phyloP scores from a whole-genome alignment of 2,888 invertebrate species.

The Clistopyga incitator region DNA sequence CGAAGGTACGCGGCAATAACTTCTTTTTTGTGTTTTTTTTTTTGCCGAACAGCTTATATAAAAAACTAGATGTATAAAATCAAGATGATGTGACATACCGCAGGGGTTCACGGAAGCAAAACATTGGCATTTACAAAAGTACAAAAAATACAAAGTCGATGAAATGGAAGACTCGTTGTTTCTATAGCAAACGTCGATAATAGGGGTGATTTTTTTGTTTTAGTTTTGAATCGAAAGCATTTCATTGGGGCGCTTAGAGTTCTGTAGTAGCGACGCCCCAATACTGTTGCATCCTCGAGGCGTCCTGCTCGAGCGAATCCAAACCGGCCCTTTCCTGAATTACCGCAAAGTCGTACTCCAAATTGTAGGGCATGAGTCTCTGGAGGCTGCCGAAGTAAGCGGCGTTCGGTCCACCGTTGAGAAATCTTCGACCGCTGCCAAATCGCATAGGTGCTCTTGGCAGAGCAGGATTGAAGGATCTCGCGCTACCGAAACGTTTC shows the following conservation, averaged over 20 bases:
- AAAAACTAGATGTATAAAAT: constrained; percentile 39
- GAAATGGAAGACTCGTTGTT: constrained; percentile 17
- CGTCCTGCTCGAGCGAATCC: constrained; percentile 92
- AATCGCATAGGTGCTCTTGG: constrained; percentile 85
- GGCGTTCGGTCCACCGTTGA: constrained; percentile 92
- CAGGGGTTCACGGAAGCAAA: not conserved
- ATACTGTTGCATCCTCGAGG: constrained; percentile 93
- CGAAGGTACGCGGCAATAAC: constrained; percentile 56
- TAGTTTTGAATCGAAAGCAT: not conserved
- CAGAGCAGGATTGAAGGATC: constrained; percentile 89
- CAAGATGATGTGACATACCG: not conserved
- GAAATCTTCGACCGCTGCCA: constrained; percentile 87
- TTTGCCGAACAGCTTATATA: constrained; percentile 19
- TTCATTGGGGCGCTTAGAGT: constrained; percentile 85
- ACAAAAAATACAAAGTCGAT: constrained; percentile 16
- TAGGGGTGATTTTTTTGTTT: no score
- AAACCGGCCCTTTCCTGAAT: constrained; percentile 91
- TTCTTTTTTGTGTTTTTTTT: constrained; percentile 29
- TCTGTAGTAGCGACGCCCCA: constrained; percentile 96
- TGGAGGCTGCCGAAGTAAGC: constrained; percentile 95
- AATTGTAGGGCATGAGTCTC: constrained; percentile 92
- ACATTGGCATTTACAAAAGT: constrained; percentile 21
- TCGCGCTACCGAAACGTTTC: constrained; percentile 92
- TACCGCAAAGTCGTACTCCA: constrained; percentile 93
- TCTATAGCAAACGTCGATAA: not conserved